Conservation (phyloP, 1,140 invertebrate species). For the Drosophila fuyamai region DNA sequence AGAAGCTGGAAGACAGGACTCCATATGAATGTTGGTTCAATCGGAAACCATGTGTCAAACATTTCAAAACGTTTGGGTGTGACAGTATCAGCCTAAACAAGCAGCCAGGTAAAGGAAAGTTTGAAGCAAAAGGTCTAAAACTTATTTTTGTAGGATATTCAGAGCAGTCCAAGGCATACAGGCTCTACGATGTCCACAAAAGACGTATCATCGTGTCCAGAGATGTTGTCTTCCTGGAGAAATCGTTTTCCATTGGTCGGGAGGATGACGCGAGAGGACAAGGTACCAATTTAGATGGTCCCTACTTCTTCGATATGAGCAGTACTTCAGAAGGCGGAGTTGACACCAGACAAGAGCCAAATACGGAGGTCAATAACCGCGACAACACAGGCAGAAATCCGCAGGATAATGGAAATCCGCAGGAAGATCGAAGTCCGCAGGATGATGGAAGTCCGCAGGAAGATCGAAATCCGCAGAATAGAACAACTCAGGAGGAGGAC, state of each 20-base stretch:
- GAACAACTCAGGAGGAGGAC: neutral
- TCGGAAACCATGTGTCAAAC: no score
- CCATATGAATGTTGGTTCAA: no score
- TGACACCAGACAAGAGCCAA: neutral
- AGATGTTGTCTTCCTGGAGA: neutral
- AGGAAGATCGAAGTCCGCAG: neutral
- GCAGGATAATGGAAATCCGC: no score
- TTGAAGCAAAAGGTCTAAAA: neutral
- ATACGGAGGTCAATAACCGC: neutral
- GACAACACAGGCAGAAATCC: neutral
- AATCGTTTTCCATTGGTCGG: conserved; percentile 1
- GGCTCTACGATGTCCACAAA: neutral
- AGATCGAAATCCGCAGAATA: neutral
- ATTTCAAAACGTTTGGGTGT: neutral
- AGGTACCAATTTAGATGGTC: neutral
- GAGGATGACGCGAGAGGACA: neutral
- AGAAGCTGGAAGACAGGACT: no score
- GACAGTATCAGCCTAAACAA: neutral
- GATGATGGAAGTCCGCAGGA: neutral
- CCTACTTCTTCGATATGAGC: neutral
- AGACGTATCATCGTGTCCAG: neutral
- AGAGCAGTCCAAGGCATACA: neutral
- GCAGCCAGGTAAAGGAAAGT: conserved; percentile 2
- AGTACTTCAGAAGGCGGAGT: neutral
- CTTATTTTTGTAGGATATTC: conserved; percentile 2